Conservation (phyloP, 2,888 invertebrate genomes). For the Cheilosia variabilis region DNA sequence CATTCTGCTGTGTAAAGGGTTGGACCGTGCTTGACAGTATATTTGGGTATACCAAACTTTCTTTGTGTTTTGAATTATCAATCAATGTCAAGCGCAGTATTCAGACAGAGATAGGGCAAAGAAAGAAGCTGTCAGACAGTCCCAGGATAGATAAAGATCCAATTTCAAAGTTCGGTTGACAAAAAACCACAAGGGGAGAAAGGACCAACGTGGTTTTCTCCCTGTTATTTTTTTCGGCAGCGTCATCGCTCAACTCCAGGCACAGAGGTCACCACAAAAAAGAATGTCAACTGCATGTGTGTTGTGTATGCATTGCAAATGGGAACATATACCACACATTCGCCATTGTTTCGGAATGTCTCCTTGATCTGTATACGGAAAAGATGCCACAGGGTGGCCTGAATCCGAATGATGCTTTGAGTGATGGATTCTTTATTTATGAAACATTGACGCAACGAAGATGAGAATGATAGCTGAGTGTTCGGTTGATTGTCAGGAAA, state of each 20-base stretch:
- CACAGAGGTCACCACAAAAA: conserved; percentile 59
- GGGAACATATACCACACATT: conserved; percentile 19
- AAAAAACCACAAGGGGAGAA: neutral
- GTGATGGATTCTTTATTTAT: conserved; percentile 38
- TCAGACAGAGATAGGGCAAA: neutral
- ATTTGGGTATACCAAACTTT: neutral
- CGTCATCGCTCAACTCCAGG: conserved; percentile 29
- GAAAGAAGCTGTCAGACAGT: conserved; percentile 18
- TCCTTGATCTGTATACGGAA: conserved; percentile 54
- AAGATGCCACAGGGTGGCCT: conserved; percentile 48
- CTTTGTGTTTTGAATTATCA: conserved; percentile 44
- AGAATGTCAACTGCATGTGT: conserved; percentile 41
- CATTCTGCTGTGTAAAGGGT: conserved; percentile 2
- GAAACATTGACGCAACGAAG: conserved; percentile 6
- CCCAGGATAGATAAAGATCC: conserved; percentile 17
- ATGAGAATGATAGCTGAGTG: neutral
- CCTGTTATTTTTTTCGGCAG: neutral
- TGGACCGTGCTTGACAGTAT: neutral
- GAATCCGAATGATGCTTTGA: conserved; percentile 43
- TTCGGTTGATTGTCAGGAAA: no score
- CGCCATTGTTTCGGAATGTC: conserved; percentile 47
- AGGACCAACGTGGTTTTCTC: conserved; percentile 45
- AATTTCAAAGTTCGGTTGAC: conserved; percentile 24
- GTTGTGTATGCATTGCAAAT: conserved; percentile 22
- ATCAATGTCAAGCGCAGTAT: conserved; percentile 64